A percentile compares a stretch with the other conserved stretches of the same genome.
Evolutionary conservation across 2,113 vertebrate genomes (phyloP).

Genomic region (Tretioscincus oriximinensis): DNA sequence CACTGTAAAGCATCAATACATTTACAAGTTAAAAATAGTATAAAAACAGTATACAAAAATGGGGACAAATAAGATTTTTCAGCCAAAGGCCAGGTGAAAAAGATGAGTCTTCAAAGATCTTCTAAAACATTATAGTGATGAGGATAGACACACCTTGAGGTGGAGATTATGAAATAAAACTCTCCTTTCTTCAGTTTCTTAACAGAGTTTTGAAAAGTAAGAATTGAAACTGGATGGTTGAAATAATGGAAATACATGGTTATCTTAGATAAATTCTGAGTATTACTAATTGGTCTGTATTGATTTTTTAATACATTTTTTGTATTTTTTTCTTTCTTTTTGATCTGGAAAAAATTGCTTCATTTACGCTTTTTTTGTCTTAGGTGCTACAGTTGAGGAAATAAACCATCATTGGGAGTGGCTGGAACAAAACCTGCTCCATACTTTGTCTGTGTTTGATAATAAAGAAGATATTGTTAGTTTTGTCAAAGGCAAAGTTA

Average conservation of each 20-base stretch:
- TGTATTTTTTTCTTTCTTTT: constrained; percentile 1
- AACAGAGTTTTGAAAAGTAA: neutral
- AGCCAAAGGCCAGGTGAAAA: no score
- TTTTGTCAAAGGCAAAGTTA: constrained; percentile 95
- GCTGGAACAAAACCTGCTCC: constrained; percentile 91
- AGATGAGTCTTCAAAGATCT: no score
- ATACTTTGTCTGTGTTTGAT: constrained; percentile 93
- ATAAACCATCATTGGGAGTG: constrained; percentile 95
- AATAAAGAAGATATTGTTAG: constrained; percentile 93
- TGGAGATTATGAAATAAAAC: constrained; percentile 25
- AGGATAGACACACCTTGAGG: no score
- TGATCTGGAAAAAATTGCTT: constrained; percentile 9
- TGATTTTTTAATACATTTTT: neutral
- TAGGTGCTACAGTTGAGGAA: constrained; percentile 90
- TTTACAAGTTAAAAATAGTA: no score
- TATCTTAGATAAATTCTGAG: constrained; percentile 30
- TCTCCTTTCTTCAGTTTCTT: constrained; percentile 16
- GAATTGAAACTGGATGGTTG: constrained; percentile 37
- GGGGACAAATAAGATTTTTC: no score
- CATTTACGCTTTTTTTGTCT: constrained; percentile 27
- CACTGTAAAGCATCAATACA: no score
- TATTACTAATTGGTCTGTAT: constrained; percentile 15
- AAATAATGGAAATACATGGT: constrained; percentile 35
- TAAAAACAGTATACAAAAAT: no score
- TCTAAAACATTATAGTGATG: no score